phyloP scores from a whole-genome alignment of 2,113 vertebrate genomes.

The Crotophaga sulcirostris region DNA sequence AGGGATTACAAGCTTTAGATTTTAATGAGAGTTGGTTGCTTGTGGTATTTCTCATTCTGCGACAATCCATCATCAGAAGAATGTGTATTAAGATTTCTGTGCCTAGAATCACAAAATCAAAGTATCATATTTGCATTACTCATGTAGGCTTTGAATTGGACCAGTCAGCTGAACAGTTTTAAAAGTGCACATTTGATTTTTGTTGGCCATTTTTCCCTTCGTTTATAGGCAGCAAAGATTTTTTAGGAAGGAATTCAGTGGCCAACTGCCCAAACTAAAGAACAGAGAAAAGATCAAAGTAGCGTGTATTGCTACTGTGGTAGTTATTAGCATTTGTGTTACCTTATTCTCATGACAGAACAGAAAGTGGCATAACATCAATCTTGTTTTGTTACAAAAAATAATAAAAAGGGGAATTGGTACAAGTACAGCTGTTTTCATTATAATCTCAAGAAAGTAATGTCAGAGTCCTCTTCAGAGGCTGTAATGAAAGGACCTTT shows the following conservation, averaged over 20 bases:
- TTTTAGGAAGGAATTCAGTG: constrained; percentile 19
- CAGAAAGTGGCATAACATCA: constrained; percentile 66
- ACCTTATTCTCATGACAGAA: constrained; percentile 63
- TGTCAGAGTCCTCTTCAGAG: constrained; percentile 68
- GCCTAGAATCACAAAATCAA: constrained; percentile 40
- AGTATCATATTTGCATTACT: constrained; percentile 11
- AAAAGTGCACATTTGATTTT: constrained; percentile 34
- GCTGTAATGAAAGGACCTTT: constrained; percentile 58
- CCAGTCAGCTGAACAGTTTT: background rate
- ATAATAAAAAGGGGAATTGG: constrained; percentile 59
- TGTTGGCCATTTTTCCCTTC: background rate
- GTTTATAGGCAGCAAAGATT: constrained; percentile 12
- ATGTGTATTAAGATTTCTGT: constrained; percentile 24
- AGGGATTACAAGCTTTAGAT: constrained; percentile 5
- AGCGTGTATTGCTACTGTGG: constrained; percentile 19
- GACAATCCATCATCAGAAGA: background rate
- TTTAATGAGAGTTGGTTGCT: constrained; percentile 42
- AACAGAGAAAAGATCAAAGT: constrained; percentile 50
- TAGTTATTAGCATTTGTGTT: constrained; percentile 50
- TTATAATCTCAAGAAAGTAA: constrained; percentile 62
- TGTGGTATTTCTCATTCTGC: constrained; percentile 25
- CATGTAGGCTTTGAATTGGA: background rate
- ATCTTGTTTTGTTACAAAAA: constrained; percentile 65
- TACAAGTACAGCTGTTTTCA: constrained; percentile 61
- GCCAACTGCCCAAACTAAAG: constrained; percentile 42